These are phyloP conservation scores for Biston stratarius DNA, from an alignment of 2,888 invertebrate genomes.

Conservation along the genomic window DNA sequence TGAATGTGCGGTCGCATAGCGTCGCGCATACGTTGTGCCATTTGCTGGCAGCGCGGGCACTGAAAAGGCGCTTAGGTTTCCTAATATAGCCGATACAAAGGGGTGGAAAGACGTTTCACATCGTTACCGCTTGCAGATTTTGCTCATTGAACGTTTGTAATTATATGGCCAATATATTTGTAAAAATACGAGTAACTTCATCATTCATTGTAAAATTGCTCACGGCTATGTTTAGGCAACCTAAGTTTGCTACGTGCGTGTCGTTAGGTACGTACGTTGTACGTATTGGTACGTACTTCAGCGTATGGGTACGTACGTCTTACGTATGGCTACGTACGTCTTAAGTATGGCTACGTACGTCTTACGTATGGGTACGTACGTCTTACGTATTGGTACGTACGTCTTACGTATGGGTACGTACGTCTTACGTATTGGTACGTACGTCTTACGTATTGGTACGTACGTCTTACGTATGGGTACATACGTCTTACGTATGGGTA, in stretches of 20 bases:
- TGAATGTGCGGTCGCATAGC: constrained; percentile 72
- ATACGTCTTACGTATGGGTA: not conserved
- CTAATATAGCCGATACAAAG: not conserved
- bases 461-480: not conserved
- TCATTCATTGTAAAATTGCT: not conserved
- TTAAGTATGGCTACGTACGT: not conserved
- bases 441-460: not conserved
- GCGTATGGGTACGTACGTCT: not conserved
- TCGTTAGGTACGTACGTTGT: too few relatives aligned
- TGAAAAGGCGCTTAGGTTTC: not conserved
- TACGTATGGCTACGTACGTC: not conserved
- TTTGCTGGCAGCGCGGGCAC: constrained; percentile 48
- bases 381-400: not conserved
- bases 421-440: not conserved
- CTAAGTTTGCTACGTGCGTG: not conserved
- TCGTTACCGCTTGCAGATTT: too few relatives aligned
- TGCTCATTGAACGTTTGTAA: too few relatives aligned
- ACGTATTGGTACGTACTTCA: not conserved
- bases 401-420: not conserved
- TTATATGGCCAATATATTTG: too few relatives aligned
- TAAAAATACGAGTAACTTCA: too few relatives aligned
- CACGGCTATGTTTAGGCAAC: not conserved
- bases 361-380: not conserved
- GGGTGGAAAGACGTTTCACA: not conserved
- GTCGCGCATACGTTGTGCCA: constrained; percentile 74